Percentiles rank a stretch among this genome's conserved stretches.
phyloP scores from a whole-genome alignment of 2,113 vertebrate genomes.

The Tragulus kanchil region DNA sequence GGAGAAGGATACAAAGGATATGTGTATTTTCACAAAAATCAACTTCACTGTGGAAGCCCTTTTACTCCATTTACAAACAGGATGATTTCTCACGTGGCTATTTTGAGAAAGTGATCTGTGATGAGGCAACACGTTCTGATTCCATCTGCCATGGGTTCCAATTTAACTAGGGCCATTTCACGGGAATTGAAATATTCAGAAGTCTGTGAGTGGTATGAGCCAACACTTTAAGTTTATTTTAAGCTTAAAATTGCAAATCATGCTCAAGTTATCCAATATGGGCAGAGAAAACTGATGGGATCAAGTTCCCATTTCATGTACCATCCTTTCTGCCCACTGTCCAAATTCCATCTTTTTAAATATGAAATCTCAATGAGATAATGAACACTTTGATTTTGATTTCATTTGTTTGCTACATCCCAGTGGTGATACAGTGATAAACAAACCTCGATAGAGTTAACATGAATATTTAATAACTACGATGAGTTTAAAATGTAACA shows the following conservation, averaged over 20 bases:
- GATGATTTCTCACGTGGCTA: constrained; percentile 45
- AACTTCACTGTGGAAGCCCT: not conserved
- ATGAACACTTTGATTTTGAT: not conserved
- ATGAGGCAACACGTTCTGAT: constrained; percentile 64
- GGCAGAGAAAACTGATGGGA: constrained; percentile 15
- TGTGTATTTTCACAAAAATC: not conserved
- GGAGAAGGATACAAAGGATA: not conserved
- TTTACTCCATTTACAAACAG: constrained; percentile 57
- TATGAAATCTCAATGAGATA: constrained; percentile 27
- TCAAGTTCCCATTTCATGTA: constrained; percentile 1
- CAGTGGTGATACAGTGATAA: not conserved
- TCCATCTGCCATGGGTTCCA: constrained; percentile 60
- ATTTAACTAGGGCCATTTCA: constrained; percentile 56
- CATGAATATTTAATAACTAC: not conserved
- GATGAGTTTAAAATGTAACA: not conserved
- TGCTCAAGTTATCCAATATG: constrained; percentile 15
- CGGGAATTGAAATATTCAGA: constrained; percentile 33
- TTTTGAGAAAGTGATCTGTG: constrained; percentile 59
- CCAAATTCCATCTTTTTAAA: not conserved
- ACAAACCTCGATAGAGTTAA: not conserved
- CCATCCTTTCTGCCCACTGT: not conserved
- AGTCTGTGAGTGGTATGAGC: constrained; percentile 51
- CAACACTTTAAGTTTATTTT: constrained; percentile 73
- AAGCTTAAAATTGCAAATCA: constrained; percentile 45
- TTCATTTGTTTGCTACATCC: constrained; percentile 2